Percentiles rank a stretch among this genome's conserved stretches.
Conservation (phyloP, 2,797 vertebrate species). For the Catamblyrhynchus diadema region DNA sequence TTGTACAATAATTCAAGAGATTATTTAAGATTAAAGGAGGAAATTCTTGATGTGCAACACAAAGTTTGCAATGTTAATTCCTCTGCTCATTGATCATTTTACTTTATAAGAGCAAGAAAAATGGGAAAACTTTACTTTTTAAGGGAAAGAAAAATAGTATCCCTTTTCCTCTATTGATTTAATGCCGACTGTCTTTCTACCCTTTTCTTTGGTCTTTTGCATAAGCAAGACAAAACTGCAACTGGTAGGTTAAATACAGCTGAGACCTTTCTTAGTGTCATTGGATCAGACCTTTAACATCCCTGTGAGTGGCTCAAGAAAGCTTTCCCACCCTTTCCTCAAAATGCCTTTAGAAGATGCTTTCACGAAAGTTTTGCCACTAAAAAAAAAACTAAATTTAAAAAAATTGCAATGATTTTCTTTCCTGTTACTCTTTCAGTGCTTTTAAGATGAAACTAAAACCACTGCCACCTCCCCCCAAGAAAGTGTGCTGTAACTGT, state of each 20-base stretch:
- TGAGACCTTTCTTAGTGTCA: background rate
- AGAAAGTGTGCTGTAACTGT: background rate
- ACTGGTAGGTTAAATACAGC: background rate
- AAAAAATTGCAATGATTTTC: background rate
- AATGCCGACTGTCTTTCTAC: background rate
- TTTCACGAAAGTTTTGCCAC: background rate
- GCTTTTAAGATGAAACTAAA: background rate
- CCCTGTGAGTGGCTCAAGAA: background rate
- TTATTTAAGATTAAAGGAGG: background rate
- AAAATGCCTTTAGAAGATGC: background rate
- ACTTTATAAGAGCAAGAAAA: background rate
- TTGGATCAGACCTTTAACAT: background rate
- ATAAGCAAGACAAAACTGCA: background rate
- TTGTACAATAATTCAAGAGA: background rate
- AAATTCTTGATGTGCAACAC: background rate
- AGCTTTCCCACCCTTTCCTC: background rate
- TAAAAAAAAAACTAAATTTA: background rate
- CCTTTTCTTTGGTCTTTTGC: background rate
- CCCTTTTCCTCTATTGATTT: background rate
- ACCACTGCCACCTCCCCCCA: background rate
- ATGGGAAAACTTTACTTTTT: background rate
- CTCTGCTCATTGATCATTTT: background rate
- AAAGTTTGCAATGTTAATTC: background rate
- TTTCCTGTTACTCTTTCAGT: background rate
- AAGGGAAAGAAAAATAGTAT: background rate